Conservation (phyloP, 2,113 vertebrate genomes). For the Nesogale talazaci region DNA sequence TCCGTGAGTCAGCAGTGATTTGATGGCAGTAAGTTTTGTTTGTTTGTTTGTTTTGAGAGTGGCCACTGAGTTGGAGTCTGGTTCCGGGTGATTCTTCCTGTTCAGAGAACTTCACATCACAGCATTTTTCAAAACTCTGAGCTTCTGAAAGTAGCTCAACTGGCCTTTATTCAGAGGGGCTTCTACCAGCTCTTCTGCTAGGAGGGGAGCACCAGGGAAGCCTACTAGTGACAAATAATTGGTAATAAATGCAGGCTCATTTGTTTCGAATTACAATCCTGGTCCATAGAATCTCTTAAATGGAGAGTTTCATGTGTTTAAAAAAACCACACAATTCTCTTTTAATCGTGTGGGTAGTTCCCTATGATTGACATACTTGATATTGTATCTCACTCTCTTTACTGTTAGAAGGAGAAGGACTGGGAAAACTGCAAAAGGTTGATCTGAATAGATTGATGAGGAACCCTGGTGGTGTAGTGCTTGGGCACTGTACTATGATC, state of each 20-base stretch:
- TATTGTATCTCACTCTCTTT: constrained; percentile 38
- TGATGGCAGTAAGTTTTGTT: no score
- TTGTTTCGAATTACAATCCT: background rate
- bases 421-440: no score
- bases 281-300: background rate
- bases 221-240: background rate
- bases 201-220: background rate
- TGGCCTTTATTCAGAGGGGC: background rate
- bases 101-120: no score
- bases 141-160: background rate
- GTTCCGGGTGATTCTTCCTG: no score
- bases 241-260: background rate
- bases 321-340: background rate
- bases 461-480: no score
- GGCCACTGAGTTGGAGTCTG: no score
- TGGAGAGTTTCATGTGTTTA: constrained; percentile 2
- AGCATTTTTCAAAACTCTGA: no score
- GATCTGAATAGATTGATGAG: no score
- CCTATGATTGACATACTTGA: background rate
- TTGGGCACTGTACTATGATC: no score
- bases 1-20: no score
- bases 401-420: constrained; percentile 26
- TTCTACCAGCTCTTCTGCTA: background rate
- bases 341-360: background rate
- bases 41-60: no score